phyloP scores from a whole-genome alignment of 2,888 invertebrate species.

The Hydrotaea diabolus region DNA sequence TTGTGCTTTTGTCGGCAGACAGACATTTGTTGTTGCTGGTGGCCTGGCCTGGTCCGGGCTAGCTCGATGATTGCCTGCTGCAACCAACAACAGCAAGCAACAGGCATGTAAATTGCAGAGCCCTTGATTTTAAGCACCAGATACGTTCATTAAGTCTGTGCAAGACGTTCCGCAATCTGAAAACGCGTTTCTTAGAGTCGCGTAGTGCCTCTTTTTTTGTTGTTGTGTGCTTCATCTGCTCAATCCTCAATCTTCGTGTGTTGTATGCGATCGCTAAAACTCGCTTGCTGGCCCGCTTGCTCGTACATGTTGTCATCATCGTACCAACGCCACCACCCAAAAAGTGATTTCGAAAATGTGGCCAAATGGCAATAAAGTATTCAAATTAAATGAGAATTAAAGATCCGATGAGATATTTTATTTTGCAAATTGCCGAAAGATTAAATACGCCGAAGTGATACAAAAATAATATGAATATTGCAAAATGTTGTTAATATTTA shows the following conservation, averaged over 20 bases:
- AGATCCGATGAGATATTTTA: conserved; percentile 5
- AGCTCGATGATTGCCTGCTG: conserved; percentile 47
- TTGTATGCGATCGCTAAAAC: conserved; percentile 8
- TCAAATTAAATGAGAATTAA: conserved; percentile 51
- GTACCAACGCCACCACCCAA: conserved; percentile 64
- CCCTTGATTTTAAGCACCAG: conserved; percentile 79
- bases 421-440: conserved; percentile 33
- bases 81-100: background rate
- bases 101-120: conserved; percentile 77
- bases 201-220: conserved; percentile 55
- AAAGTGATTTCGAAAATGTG: conserved; percentile 60
- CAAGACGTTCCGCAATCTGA: conserved; percentile 76
- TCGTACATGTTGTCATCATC: conserved; percentile 17
- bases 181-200: conserved; percentile 72
- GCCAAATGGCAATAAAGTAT: conserved; percentile 42
- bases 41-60: conserved; percentile 37
- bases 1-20: conserved; percentile 45
- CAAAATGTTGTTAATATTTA: background rate
- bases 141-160: conserved; percentile 76
- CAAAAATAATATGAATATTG: conserved; percentile 3
- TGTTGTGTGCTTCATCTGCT: too few relatives aligned
- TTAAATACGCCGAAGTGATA: background rate
- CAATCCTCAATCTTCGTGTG: conserved; percentile 71
- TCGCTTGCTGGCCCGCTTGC: background rate
- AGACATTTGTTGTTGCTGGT: conserved; percentile 1